phyloP scores from a whole-genome alignment of 2,797 vertebrate genomes.

The Micrastur ruficollis region DNA sequence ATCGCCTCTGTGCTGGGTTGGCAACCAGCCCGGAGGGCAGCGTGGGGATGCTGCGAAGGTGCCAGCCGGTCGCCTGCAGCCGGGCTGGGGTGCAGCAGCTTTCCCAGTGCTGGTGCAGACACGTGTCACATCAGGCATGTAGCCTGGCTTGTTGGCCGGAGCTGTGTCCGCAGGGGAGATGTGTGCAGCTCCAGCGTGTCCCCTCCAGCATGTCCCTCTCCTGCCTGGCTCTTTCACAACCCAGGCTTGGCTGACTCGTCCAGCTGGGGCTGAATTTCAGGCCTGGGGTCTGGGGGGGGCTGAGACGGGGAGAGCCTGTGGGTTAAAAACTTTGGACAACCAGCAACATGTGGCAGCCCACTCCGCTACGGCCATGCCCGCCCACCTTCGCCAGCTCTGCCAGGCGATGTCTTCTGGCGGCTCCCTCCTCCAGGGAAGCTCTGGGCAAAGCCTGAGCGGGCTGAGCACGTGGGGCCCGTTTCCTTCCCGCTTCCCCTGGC shows the following conservation, averaged over 20 bases:
- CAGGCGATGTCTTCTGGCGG: fast-evolving
- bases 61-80: fast-evolving
- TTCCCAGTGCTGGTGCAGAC: neutral
- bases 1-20: neutral
- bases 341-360: fast-evolving
- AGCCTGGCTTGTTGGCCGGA: fast-evolving
- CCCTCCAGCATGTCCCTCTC: neutral
- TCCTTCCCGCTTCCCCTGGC: neutral
- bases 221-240: neutral
- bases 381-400: neutral
- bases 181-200: fast-evolving
- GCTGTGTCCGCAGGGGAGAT: fast-evolving
- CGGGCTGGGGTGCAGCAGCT: neutral
- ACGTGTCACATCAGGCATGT: fast-evolving
- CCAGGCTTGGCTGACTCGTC: neutral
- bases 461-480: neutral
- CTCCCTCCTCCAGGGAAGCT: neutral
- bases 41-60: neutral
- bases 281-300: too few species aligned
- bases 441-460: neutral
- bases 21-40: neutral
- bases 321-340: neutral
- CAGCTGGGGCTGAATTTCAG: neutral
- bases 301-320: fast-evolving
- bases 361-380: fast-evolving